Evolutionary conservation across 2,113 vertebrate species (phyloP), one percentile per base, ranked within the genome.

Genomic region (Lutjanus erythropterus): DNA sequence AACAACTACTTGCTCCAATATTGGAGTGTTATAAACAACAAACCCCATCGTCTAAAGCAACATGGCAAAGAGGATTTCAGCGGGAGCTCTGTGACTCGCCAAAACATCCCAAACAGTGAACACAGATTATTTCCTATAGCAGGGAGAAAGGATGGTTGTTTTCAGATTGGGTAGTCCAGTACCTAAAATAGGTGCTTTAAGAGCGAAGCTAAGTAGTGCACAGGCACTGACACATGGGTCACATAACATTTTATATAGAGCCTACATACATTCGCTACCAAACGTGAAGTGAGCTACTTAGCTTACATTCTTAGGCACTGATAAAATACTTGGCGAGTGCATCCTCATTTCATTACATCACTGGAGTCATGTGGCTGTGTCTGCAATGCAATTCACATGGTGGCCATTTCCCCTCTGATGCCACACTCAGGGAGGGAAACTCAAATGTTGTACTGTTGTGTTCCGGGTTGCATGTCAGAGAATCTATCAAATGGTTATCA

Each of bases 191-290:
- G 88, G 88, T 88, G 89, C 85, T 91, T 91, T 86, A 82, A 85
- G 87, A 92, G 91, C 76, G 71, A 90, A 93, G 90, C 91, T 84
- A 91, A 92, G 88, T 91, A 92, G 90, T 91, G 91, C 90, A 88
- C 89, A 94, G 89, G 92, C 93, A 93, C 91, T 52, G 92, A 92
- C 89, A 84, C 91, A 87, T 78, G 66, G 88, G 89, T 91, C 91
- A 93, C 88, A 84, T 83, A 77, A 90, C 89, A 80, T 82, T 84
- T 88, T 47, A 81, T 92, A 92, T 84, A 82, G 86, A 89, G 84
- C 89, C 93, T 88, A 89, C 90, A 25, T 91, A 94, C 92, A 92
- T 93, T 89, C 87, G 78, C 91, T 87, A 89, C 92, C 89, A 90
- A 88, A 92, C 60, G 78, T 85, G 82, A 94, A 89, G 84, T 92